Conservation (phyloP, 2,888 invertebrate species). For the Tryphoninae sp. region DNA sequence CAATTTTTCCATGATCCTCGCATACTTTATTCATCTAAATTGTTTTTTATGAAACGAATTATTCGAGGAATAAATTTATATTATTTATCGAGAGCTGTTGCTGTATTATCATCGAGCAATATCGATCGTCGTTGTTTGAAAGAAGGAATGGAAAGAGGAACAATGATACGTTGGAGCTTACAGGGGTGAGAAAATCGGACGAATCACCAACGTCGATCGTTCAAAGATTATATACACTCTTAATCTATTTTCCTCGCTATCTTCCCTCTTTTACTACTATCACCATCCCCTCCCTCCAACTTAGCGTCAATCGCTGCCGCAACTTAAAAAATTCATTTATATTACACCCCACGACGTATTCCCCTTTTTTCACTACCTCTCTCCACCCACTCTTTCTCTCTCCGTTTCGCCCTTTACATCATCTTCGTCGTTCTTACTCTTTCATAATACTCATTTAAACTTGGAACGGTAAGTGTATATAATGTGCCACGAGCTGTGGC, state of each 20-base stretch:
- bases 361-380: background rate
- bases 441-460: constrained; percentile 45
- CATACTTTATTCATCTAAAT: background rate
- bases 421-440: constrained; percentile 23
- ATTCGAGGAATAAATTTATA: constrained; percentile 7
- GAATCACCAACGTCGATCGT: constrained; percentile 10
- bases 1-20: background rate
- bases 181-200: constrained; percentile 14
- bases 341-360: background rate
- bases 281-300: background rate
- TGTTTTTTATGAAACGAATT: background rate
- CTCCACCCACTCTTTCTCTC: background rate
- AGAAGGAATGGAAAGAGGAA: constrained; percentile 28
- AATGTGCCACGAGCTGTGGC: constrained; percentile 23
- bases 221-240: constrained; percentile 35
- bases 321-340: constrained; percentile 11
- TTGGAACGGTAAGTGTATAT: constrained; percentile 18
- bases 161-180: constrained; percentile 14
- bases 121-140: constrained; percentile 47
- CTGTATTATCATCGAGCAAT: constrained; percentile 34
- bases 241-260: background rate
- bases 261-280: background rate
- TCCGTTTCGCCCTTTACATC: constrained; percentile 2
- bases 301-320: background rate
- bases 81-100: constrained; percentile 20